Conservation (phyloP, 2,888 invertebrate species). For the Tenthredo notha region DNA sequence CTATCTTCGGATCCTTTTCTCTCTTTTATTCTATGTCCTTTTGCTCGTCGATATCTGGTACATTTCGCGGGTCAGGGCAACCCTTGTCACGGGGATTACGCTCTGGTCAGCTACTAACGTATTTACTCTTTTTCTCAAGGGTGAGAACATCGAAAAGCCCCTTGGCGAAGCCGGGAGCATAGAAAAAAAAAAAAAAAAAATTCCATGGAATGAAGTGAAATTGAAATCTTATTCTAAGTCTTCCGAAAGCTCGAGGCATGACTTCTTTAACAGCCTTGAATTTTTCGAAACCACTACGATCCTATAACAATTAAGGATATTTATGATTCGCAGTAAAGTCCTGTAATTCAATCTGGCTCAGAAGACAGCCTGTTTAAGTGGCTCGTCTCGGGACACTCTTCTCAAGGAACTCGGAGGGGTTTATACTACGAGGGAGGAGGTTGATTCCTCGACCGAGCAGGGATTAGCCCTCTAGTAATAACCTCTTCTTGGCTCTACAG, state of each 20-base stretch:
- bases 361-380: constrained; percentile 53
- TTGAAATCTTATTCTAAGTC: not conserved
- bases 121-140: constrained; percentile 46
- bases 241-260: not conserved
- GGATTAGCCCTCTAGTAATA: constrained; percentile 71
- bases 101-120: constrained; percentile 52
- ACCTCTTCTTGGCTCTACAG: constrained; percentile 65
- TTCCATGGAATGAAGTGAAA: not conserved
- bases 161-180: not conserved
- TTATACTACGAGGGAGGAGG: constrained; percentile 57
- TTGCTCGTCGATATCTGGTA: constrained; percentile 32
- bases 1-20: constrained; percentile 37
- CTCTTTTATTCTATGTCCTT: constrained; percentile 7
- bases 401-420: constrained; percentile 54
- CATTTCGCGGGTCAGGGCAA: constrained; percentile 32
- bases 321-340: constrained; percentile 49
- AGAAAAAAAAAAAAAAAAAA: too few relatives aligned
- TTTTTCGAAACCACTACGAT: not conserved
- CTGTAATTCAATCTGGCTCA: constrained; percentile 52
- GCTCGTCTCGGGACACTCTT: constrained; percentile 53
- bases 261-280: not conserved
- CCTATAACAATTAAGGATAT: constrained; percentile 35
- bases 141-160: constrained; percentile 34
- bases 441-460: constrained; percentile 64
- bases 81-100: constrained; percentile 55